Evolutionary conservation across 2,888 invertebrate species (phyloP), one percentile per base, ranked within the genome.

Genomic region (Drosophila stalkeri): DNA sequence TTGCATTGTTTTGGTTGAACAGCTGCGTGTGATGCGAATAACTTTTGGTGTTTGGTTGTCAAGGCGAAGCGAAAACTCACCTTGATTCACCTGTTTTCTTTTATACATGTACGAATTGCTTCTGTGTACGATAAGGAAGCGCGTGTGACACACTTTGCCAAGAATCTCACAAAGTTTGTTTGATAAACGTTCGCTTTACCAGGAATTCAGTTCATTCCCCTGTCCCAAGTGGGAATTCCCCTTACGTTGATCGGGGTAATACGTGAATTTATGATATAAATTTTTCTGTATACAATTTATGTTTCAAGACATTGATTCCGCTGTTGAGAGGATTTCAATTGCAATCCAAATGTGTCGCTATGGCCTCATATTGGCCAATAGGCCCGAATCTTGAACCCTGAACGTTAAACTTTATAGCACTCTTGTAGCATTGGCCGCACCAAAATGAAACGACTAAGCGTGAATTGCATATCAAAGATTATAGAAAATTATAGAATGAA

Each of bases 1-100:
- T 3, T 56, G 43, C 55, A 44, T 43, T 68, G 44, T 18, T 60
- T 63, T 64, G 62, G 55, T 18, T 35, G 33, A 55, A 64, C 81
- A 78, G 80, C 57, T 71, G 75, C 78, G 75, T 57, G 20, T 62
- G 62, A 37, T 64, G 80, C 61, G 54, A 66, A 71, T 43, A 75
- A 68, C 44, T 64, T 65, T 76, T 80, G 77, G 72, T 68, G 76
- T 65, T 76, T 80, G 77, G 77, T 72, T 80, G 72, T 51, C 78
- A 78, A 78, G 78, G 77, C 64, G 35, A 49, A 23, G 16, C 11
- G 7, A 14, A 18, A 6, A 12, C 23, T 76, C 61, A 64, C 80
- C 81, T 77, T 77, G 77, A 37, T 56, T 62, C 35, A 64, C 52
- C 63, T n/a, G 23, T 41, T 52, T 56, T 44, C 56, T 66, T 49